Base-by-base conservation (phyloP, 2,113 vertebrate genomes). In the Junco hyemalis region DNA sequence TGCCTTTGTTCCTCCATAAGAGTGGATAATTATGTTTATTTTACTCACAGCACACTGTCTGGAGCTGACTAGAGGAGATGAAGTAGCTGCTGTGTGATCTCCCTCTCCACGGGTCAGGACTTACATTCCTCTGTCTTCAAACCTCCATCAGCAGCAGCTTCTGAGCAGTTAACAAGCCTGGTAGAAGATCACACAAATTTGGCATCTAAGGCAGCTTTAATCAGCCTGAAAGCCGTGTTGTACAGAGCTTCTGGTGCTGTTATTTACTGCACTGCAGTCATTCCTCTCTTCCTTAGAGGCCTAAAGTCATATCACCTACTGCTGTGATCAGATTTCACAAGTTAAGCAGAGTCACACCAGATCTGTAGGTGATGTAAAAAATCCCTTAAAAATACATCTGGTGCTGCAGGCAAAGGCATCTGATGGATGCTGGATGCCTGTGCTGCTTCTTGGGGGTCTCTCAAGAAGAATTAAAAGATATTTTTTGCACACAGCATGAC, bases 271-370 rank as follows among this genome's bases (percentile, higher is more conserved):
- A 40, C 31, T 51, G 8, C 17, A 16, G 28, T 61, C 0, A 8
- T 54, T 82, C 61, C 89, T 73, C 51, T 42, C 26, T 86, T 66
- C 19, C 35, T 85, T 40, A 26, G 29, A 94, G 70, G 51, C 86
- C 81, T 88, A 36, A 70, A 94, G 73, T 87, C 69, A 10, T 56
- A 53, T 90, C 66, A 38, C 48, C 60, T 79, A 70, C 13, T 85
- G 57, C 83, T 86, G 66, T 57, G 93, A 90, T 90, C 94, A 74
- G 44, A 48, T 92, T 89, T 92, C 79, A 84, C 48, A 66, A 79
- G 70, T 51, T 25, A 36, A 82, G 71, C 21, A 33, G 47, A 73
- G n/a, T 66, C 16, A 4, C 69, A 35, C 29, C 72, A 64, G 36
- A 60, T 54, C 61, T 25, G 25, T 54, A 53, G 1, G 0, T 54